Base-by-base conservation (phyloP, 2,113 vertebrate species). In the Syrmaticus mikado region DNA sequence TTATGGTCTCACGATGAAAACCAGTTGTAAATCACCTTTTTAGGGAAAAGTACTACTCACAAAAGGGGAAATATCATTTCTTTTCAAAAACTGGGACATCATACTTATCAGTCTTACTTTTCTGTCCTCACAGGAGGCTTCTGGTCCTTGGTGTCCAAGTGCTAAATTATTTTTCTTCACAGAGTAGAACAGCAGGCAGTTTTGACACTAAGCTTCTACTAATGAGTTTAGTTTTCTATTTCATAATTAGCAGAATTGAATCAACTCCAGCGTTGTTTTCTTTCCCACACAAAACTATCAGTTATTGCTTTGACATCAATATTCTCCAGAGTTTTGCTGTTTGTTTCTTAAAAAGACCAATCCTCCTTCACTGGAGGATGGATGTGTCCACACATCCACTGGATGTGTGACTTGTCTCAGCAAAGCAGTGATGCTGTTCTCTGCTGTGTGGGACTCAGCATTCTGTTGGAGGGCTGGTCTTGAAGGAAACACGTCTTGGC, bases 61-160 rank as follows among this genome's bases (percentile, higher is more conserved):
- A 25, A 58, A 58, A n/a, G 19, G 14, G 21, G 20, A 32, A 66
- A 15, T 1, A 57, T 19, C 17, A 61, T 21, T 81, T 10, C 10
- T 3, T 2, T 40, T 70, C 48, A 22, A 70, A 71, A n/a, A 28
- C n/a, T 32, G 4, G 1, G 17, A 14, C 3, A 0, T 8, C 8
- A 4, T 6, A 38, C 45, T 80, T 76, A 72, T 75, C 46, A 1
- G 11, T 50, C 0, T 0, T 11, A 34, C 74, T 61, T 43, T 14
- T n/a, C 58, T 36, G 4, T 43, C 30, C 50, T 84, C 55, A 32
- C 43, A 8, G 38, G 62, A 58, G 20, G 13, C n/a, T 84, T n/a
- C 48, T 62, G 13, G 13, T 61, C 27, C 28, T 68, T 20, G 6
- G 6, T 43, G 50, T 45, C n/a, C 64, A 86, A 15, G 14, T 11